Evolutionary conservation across 2,797 vertebrate genomes (phyloP).

Genomic region (Acanthornis magna): DNA sequence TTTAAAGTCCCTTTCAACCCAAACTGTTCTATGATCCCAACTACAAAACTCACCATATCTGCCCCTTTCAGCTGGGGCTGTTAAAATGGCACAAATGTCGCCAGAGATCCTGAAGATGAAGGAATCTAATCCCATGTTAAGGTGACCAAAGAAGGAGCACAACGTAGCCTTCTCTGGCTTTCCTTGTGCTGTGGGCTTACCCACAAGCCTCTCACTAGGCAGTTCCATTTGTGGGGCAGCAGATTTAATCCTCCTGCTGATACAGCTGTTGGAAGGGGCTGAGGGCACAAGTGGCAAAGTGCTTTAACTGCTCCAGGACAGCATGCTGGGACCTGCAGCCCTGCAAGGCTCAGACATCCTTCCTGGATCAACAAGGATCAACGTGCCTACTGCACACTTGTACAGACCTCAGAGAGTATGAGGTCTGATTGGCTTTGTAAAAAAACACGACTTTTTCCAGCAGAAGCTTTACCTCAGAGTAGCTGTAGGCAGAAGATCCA

Average conservation of each 20-base stretch:
- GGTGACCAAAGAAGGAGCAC: background rate
- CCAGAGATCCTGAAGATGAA: background rate
- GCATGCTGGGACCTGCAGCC: background rate
- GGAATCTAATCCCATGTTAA: background rate
- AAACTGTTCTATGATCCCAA: background rate
- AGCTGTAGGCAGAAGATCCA: background rate
- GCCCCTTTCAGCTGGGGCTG: background rate
- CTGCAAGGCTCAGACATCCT: background rate
- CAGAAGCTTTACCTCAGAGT: background rate
- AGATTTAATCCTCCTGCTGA: background rate
- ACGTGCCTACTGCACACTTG: background rate
- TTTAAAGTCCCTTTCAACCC: background rate
- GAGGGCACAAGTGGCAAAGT: background rate
- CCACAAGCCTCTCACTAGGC: background rate
- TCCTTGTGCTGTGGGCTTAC: background rate
- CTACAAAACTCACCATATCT: background rate
- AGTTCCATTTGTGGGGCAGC: background rate
- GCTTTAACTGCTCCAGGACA: background rate
- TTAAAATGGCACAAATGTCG: background rate
- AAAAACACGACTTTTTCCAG: background rate
- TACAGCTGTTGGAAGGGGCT: background rate
- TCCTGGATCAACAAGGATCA: background rate
- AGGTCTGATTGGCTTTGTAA: background rate
- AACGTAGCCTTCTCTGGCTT: background rate
- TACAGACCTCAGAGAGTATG: background rate